Percentiles rank a stretch among this genome's conserved stretches.
These are phyloP conservation scores for Campoplex capitator DNA, from an alignment of 2,888 invertebrate species.

Conservation along the genomic window DNA sequence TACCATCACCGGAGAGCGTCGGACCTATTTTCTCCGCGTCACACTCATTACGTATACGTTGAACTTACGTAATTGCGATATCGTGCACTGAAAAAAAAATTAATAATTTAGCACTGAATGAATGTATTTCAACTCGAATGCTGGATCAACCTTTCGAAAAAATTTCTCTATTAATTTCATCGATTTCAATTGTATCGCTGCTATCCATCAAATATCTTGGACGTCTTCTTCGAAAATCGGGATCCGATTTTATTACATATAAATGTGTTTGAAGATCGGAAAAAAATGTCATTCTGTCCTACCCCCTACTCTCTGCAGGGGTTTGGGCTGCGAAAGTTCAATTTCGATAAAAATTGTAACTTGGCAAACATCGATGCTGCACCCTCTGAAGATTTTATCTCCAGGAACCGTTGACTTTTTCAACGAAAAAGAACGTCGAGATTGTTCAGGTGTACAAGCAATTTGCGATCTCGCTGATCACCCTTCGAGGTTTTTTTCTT, in stretches of 20 bases:
- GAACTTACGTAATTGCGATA: conserved; percentile 58
- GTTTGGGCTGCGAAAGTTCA: not conserved
- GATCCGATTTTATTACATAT: not conserved
- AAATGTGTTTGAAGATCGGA: not conserved
- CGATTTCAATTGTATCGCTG: conserved; percentile 32
- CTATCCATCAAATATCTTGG: conserved; percentile 29
- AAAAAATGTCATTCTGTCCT: not conserved
- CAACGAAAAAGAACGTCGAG: not conserved
- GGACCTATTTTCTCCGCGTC: conserved; percentile 1
- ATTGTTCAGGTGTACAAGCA: not conserved
- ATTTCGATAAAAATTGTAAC: not conserved
- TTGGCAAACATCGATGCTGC: not conserved
- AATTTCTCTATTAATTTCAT: conserved; percentile 1
- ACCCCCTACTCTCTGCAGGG: conserved; percentile 20
- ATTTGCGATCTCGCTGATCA: conserved; percentile 11
- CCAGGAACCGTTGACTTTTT: conserved; percentile 9
- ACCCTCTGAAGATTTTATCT: conserved; percentile 26
- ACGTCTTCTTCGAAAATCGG: conserved; percentile 36
- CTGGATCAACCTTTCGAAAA: not conserved
- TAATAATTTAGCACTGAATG: not conserved
- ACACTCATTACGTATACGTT: conserved; percentile 47
- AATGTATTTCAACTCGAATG: conserved; percentile 52
- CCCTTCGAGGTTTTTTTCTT: conserved; percentile 9
- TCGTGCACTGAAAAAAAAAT: conserved; percentile 17
- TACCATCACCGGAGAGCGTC: conserved; percentile 23